Evolutionary conservation across 2,113 vertebrate species (phyloP), one percentile per base, ranked within the genome.

Genomic region (Grus americana): DNA sequence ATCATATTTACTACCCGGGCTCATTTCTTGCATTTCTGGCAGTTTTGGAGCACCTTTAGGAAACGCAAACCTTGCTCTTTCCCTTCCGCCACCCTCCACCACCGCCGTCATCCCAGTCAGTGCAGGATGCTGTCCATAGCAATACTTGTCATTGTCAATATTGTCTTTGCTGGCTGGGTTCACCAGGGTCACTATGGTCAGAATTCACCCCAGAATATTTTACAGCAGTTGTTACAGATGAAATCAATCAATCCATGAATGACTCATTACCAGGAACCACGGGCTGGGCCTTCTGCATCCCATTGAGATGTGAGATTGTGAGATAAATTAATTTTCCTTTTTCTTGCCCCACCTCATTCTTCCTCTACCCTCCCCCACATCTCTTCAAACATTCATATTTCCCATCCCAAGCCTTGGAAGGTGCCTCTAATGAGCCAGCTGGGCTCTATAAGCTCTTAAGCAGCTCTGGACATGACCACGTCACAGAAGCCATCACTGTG

Each of bases 401-500:
- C 42, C 40, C 72, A 80, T 11, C 36, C 63, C 63, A 78, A 62
- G 13, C 59, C 50, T 80, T 30, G 63, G 59, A 88, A 88, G 86
- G 88, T 82, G 75, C 54, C 82, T 94, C 79, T 47, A 4, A 85
- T 21, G 90, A 90, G 85, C 63, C 95, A 95, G 38, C 75, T 88
- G 92, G 95, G 42, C 63, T 94, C 59, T 55, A 47, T 94, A 93
- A 96, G 74, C 95, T 59, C 79, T 93, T 96, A 94, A 96, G 92
- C 88, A 83, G 96, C 90, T 96, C 90, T 47, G 55, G 46, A 49
- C 18, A 3, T 70, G 15, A 30, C 50, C 90, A 83, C 52, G 85
- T 95, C 95, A 96, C 59, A 14, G 10, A 15, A 90, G 36, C 13
- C 92, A 30, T 5, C 1, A 0, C 34, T 72, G 59, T 42, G 12